Base-by-base conservation (phyloP, 2,888 invertebrate genomes). In the Dryocosmus kuriphilus region DNA sequence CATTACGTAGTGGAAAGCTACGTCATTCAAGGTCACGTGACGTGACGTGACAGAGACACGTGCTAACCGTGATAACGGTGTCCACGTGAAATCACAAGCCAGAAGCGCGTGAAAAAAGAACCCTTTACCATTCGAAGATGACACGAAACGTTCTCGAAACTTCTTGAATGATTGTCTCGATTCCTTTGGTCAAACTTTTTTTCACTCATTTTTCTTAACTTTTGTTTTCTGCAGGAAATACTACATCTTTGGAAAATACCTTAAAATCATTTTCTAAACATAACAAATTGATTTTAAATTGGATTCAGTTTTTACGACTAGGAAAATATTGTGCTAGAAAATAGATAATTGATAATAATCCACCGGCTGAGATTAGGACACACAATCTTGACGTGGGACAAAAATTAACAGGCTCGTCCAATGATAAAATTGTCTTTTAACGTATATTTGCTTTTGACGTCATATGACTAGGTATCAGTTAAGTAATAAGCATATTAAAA, bases 341-440 rank as follows among this genome's bases (percentile, higher is more conserved):
- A 41, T 22, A 38, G 38, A 65, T 65, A 6, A 22, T n/a, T 41
- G 65, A 41, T 65, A 27, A 8, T 35, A 35, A 35, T 35, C 35
- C 9, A 24, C 24, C 24, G 19, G 27, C 2, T 7, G 11, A 67
- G 46, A 67, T 67, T 67, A 67, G 51, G 19, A 51, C 30, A 67
- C 46, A n/a, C 30, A 67, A 67, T 67, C 46, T 46, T 46, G 46
- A 46, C 67, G 46, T 67, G 67, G 67, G 27, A 30, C 6, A 65
- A 67, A 65, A 67, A 67, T 67, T 67, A 51, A 19, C 67, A 67
- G 67, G 67, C 67, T 67, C 30, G 67, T 46, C n/a, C 67, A 67
- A 51, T n/a, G 67, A 67, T 67, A 67, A 51, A 67, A 67, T 67
- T n/a, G 67, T 67, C 30, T 51, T 51, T 67, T 67, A 46, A 16